These are phyloP conservation scores for Muscicapa adusta DNA, from an alignment of 2,113 vertebrate species.

Conservation along the genomic window DNA sequence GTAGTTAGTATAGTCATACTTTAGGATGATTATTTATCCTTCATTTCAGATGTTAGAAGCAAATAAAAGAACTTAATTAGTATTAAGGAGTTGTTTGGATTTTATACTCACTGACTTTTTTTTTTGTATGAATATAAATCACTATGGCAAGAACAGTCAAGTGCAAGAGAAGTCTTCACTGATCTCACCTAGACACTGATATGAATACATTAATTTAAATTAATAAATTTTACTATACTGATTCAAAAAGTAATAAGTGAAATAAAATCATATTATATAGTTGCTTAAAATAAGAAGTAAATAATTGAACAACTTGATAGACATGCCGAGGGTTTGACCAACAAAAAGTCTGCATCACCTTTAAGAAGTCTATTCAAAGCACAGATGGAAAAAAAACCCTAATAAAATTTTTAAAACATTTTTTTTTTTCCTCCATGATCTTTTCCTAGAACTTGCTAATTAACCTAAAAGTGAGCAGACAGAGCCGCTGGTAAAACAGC, in stretches of 20 bases:
- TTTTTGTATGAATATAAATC: background rate
- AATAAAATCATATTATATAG: background rate
- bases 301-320: background rate
- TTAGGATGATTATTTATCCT: background rate
- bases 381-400: rapidly evolving
- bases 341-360: background rate
- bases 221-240: background rate
- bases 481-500: background rate
- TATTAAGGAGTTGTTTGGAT: background rate
- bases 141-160: background rate
- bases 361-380: background rate
- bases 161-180: background rate
- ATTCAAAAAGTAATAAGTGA: background rate
- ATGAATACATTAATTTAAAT: background rate
- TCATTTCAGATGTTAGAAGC: background rate
- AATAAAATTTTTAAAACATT: background rate
- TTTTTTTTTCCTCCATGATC: background rate
- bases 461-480: background rate
- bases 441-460: background rate
- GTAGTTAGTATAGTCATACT: background rate
- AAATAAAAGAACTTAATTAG: background rate
- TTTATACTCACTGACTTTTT: background rate
- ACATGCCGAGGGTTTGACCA: background rate
- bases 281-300: background rate
- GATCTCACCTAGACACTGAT: background rate